These are phyloP conservation scores for Neoaliturus tenellus DNA, from an alignment of 2,888 invertebrate species.

Conservation along the genomic window DNA sequence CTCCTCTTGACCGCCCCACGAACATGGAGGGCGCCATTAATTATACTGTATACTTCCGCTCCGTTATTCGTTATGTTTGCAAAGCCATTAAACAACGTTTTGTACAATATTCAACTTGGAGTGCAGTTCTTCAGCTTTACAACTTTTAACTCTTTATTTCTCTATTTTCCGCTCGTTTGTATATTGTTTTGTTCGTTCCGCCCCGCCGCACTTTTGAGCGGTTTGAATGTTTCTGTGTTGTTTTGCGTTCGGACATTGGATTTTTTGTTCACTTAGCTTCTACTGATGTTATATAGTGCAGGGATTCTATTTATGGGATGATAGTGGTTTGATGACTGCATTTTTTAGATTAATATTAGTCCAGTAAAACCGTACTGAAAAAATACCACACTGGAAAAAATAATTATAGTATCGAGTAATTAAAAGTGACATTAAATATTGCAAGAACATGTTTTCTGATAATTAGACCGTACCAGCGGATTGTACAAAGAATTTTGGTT, in stretches of 20 bases:
- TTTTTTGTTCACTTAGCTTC: too few species aligned
- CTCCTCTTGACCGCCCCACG: neutral
- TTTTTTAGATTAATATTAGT: too few species aligned
- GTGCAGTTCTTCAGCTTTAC: slow-evolving; percentile 19
- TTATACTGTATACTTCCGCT: slow-evolving; percentile 41
- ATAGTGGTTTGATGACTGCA: too few species aligned
- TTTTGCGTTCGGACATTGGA: neutral
- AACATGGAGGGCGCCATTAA: neutral
- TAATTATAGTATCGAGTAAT: too few species aligned
- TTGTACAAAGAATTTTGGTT: too few species aligned
- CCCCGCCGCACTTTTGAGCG: neutral
- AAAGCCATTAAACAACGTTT: slow-evolving; percentile 47
- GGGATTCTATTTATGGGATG: too few species aligned
- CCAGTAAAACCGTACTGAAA: too few species aligned
- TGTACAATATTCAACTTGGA: slow-evolving; percentile 46
- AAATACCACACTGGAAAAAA: too few species aligned
- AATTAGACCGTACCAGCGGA: too few species aligned
- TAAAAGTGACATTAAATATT: too few species aligned
- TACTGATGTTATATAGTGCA: too few species aligned
- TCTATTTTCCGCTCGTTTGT: slow-evolving; percentile 19
- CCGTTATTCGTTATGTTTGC: slow-evolving; percentile 25
- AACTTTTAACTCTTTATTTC: slow-evolving; percentile 43
- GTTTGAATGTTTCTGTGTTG: neutral
- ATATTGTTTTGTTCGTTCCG: slow-evolving; percentile 25
- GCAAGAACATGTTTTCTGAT: too few species aligned